A percentile compares a stretch with the other conserved stretches of the same genome.
Evolutionary conservation across 2,888 invertebrate genomes (phyloP).

Genomic region (Blastobasis lacticolella): DNA sequence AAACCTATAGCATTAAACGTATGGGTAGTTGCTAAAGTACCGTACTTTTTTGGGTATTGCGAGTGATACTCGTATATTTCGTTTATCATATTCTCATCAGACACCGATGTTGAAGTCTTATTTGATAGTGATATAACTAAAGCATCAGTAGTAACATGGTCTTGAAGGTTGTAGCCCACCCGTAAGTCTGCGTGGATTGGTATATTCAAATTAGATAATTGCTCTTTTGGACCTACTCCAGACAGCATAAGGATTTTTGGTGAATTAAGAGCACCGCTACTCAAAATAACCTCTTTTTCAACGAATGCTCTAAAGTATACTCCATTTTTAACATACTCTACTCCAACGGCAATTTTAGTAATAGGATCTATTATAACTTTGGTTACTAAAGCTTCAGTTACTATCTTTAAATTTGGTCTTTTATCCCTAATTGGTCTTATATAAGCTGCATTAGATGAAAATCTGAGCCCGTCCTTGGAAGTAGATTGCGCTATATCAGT

Average conservation of each 20-base stretch:
- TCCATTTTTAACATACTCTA: conserved; percentile 54
- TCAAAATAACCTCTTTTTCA: conserved; percentile 76
- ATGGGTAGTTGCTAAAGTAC: conserved; percentile 71
- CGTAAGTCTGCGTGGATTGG: conserved; percentile 76
- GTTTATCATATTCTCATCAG: conserved; percentile 41
- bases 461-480: conserved; percentile 72
- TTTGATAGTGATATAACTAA: conserved; percentile 63
- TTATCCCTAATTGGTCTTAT: conserved; percentile 77
- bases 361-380: conserved; percentile 75
- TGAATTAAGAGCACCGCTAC: conserved; percentile 76
- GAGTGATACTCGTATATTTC: conserved; percentile 59
- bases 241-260: conserved; percentile 78
- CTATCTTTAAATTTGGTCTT: conserved; percentile 65
- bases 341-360: conserved; percentile 60
- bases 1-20: conserved; percentile 75
- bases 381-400: conserved; percentile 68
- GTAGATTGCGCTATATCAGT: conserved; percentile 78
- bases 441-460: conserved; percentile 78
- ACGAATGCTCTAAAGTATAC: conserved; percentile 55
- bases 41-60: conserved; percentile 47
- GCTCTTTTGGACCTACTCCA: conserved; percentile 77
- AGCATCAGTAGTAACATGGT: conserved; percentile 80
- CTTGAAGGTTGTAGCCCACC: conserved; percentile 84
- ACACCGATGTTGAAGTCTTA: conserved; percentile 64
- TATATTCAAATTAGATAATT: conserved; percentile 65